phyloP scores from a whole-genome alignment of 2,113 vertebrate genomes.

The Dermatemys mawii region DNA sequence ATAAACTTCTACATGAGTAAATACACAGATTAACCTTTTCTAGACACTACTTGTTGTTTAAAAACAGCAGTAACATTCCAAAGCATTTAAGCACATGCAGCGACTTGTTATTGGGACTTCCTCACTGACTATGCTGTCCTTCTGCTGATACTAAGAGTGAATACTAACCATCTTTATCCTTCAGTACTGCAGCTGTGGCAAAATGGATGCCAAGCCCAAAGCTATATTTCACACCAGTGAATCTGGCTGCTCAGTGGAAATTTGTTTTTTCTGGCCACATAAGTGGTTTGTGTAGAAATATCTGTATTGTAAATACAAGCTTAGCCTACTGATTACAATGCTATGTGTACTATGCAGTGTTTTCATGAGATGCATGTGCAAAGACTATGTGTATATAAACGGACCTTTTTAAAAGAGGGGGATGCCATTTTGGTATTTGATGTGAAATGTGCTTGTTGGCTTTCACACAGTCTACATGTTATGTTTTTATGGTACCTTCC shows the following conservation, averaged over 20 bases:
- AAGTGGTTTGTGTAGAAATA: background rate
- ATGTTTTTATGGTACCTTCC: background rate
- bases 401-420: background rate
- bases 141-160: background rate
- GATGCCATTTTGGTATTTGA: background rate
- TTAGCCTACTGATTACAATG: background rate
- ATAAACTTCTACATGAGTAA: constrained; percentile 77
- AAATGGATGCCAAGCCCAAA: background rate
- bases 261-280: background rate
- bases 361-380: background rate
- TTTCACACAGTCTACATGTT: background rate
- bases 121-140: constrained; percentile 26
- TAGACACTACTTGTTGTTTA: constrained; percentile 74
- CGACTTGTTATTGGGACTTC: constrained; percentile 49
- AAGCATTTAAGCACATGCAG: constrained; percentile 55
- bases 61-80: constrained; percentile 71
- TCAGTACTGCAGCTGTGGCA: background rate
- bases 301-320: background rate
- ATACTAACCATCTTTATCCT: constrained; percentile 19
- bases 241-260: background rate
- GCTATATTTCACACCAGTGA: accelerated
- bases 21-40: constrained; percentile 80
- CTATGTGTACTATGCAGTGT: background rate
- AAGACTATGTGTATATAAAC: background rate
- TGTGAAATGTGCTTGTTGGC: background rate